Conservation (phyloP, 2,797 vertebrate genomes). For the Podarcis siculus region DNA sequence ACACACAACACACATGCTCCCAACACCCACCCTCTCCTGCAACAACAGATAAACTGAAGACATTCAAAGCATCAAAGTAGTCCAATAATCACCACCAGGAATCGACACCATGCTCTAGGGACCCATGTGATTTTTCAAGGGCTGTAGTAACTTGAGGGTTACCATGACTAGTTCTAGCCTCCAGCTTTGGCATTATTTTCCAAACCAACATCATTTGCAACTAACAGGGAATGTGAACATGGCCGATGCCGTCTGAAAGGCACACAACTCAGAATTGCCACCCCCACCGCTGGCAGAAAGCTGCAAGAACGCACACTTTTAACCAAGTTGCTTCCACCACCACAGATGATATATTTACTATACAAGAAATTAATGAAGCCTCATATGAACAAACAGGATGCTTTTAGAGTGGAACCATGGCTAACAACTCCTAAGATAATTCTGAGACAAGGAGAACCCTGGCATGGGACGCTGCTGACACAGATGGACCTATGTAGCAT, state of each 20-base stretch:
- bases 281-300: neutral
- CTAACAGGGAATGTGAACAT: neutral
- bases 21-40: neutral
- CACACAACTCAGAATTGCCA: neutral
- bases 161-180: neutral
- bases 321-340: neutral
- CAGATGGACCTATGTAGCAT: neutral
- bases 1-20: constrained; percentile 36
- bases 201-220: neutral
- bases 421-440: no score
- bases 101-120: neutral
- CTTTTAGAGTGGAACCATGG: neutral
- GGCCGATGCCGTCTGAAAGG: neutral
- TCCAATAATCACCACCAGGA: no score
- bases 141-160: neutral
- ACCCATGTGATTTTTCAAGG: neutral
- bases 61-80: no score
- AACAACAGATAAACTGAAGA: neutral
- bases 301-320: neutral
- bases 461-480: neutral
- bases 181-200: neutral
- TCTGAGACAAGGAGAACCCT: neutral
- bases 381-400: neutral
- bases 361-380: neutral
- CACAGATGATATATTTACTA: neutral